These are phyloP conservation scores for Halictus ligatus DNA, from an alignment of 2,888 invertebrate genomes.

Conservation along the genomic window DNA sequence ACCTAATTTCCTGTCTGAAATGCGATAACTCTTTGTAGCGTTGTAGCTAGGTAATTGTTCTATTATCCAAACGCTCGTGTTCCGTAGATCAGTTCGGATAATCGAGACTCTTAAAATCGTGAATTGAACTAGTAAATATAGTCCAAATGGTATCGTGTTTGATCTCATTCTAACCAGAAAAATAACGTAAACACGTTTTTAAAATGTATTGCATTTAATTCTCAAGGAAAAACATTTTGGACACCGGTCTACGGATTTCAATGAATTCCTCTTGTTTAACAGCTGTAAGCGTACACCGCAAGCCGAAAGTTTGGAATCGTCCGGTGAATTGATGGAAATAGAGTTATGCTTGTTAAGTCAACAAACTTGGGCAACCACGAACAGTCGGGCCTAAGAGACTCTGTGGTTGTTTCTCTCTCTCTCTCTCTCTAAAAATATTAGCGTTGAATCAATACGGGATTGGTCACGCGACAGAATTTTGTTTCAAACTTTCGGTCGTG, in stretches of 20 bases:
- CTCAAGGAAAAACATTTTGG: neutral
- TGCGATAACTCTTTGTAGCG: too few species aligned
- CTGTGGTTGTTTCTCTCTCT: neutral
- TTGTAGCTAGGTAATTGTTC: too few species aligned
- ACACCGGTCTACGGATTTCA: neutral
- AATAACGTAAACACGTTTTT: neutral
- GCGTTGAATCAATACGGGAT: neutral
- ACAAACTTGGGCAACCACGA: neutral
- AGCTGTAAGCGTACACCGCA: neutral
- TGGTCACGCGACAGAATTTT: neutral
- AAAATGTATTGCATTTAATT: neutral
- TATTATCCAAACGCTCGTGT: too few species aligned
- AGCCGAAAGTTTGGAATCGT: neutral
- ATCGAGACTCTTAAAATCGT: too few species aligned
- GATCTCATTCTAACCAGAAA: too few species aligned
- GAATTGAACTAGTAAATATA: too few species aligned
- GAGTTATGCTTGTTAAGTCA: slow-evolving; percentile 4
- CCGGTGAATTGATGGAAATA: neutral
- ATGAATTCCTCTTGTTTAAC: neutral
- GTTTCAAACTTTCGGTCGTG: neutral
- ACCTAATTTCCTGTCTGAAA: neutral
- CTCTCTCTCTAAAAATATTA: slow-evolving; percentile 13
- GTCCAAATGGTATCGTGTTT: too few species aligned
- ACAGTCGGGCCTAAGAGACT: neutral
- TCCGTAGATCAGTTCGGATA: too few species aligned